Conservation (phyloP, 2,888 invertebrate species). For the Neuroscelio doddi region DNA sequence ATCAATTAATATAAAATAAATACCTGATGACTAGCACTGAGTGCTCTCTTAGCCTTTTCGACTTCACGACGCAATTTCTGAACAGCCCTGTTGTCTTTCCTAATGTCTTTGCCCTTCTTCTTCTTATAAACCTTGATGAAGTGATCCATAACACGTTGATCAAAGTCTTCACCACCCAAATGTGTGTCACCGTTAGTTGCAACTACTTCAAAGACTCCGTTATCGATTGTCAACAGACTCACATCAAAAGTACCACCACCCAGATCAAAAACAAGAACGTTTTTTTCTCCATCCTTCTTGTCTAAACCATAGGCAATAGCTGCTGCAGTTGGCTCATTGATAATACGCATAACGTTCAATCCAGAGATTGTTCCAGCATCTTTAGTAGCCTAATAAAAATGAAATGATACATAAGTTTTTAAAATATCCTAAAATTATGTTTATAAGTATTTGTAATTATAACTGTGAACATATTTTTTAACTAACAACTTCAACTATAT, state of each 20-base stretch:
- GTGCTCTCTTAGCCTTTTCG: constrained; percentile 96
- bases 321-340: constrained; percentile 98
- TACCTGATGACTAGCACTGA: constrained; percentile 92
- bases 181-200: constrained; percentile 97
- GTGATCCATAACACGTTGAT: constrained; percentile 98
- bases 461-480: too few species aligned
- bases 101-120: constrained; percentile 98
- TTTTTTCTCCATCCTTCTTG: constrained; percentile 98
- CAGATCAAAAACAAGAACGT: constrained; percentile 98
- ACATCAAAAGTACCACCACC: constrained; percentile 99
- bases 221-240: constrained; percentile 97
- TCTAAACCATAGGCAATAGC: constrained; percentile 98
- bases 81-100: constrained; percentile 94
- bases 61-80: constrained; percentile 97
- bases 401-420: not conserved
- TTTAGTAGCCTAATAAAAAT: constrained; percentile 86
- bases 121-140: constrained; percentile 99
- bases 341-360: constrained; percentile 93
- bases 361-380: constrained; percentile 98
- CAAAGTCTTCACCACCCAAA: constrained; percentile 99
- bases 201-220: constrained; percentile 96
- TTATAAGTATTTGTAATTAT: not conserved
- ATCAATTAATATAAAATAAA: constrained; percentile 16
- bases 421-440: not conserved
- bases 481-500: too few species aligned